Evolutionary conservation across 2,113 vertebrate genomes (phyloP).

Genomic region (Grus americana): DNA sequence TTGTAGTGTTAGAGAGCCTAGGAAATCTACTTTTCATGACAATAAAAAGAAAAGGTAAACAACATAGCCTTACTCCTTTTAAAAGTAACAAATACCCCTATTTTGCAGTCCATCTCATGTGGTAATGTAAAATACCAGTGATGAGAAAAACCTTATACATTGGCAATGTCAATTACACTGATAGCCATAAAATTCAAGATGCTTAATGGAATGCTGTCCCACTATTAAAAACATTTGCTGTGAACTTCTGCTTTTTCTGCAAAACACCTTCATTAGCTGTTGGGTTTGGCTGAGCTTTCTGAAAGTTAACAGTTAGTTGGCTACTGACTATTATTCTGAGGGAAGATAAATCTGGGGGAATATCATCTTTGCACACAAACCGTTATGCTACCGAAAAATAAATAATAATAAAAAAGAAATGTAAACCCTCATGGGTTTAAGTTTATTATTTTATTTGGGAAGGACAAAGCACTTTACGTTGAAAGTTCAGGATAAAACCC

Average conservation of each 20-base stretch:
- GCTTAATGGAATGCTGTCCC: background rate
- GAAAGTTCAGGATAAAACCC: background rate
- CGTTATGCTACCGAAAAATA: background rate
- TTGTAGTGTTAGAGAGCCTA: background rate
- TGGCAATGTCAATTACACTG: background rate
- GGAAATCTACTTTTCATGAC: background rate
- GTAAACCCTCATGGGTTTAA: background rate
- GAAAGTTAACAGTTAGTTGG: background rate
- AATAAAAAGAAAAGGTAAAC: background rate
- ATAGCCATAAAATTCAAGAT: background rate
- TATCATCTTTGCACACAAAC: background rate
- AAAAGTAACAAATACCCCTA: background rate
- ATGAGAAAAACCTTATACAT: background rate
- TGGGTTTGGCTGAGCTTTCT: background rate
- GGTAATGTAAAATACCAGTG: background rate
- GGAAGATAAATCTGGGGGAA: background rate
- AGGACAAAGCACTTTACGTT: background rate
- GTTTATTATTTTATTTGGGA: background rate
- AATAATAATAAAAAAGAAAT: fast-evolving
- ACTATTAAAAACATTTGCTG: background rate
- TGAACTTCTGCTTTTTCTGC: background rate
- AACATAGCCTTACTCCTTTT: background rate
- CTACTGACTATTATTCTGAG: background rate
- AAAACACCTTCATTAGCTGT: background rate
- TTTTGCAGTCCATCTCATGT: background rate